A percentile compares a stretch with the other conserved stretches of the same genome.
Conservation (phyloP, 2,888 invertebrate genomes). For the Ligdia adustata region DNA sequence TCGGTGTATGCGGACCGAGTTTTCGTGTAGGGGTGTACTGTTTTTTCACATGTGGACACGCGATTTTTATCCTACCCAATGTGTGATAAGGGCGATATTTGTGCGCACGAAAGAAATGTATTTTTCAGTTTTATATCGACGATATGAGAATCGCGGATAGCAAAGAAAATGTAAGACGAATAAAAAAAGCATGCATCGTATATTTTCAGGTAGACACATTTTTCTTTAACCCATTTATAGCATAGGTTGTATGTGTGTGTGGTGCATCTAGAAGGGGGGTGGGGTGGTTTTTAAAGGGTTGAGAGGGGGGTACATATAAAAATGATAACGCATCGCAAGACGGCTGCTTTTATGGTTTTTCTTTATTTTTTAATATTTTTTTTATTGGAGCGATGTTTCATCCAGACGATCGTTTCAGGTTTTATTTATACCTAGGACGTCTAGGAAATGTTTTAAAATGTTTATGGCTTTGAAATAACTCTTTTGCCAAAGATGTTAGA, state of each 20-base stretch:
- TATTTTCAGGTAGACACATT: conserved; percentile 84
- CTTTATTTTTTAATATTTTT: conserved; percentile 81
- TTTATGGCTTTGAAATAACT: conserved; percentile 44
- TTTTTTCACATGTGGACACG: conserved; percentile 55
- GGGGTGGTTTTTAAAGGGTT: conserved; percentile 52
- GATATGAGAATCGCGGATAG: conserved; percentile 84
- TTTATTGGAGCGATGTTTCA: conserved; percentile 64
- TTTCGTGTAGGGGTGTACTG: conserved; percentile 70
- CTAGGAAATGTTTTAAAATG: conserved; percentile 26
- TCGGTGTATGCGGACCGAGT: conserved; percentile 60
- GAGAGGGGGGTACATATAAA: conserved; percentile 76
- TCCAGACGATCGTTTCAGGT: conserved; percentile 28
- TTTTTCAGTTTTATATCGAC: conserved; percentile 84
- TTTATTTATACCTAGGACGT: conserved; percentile 27
- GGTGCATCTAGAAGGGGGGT: conserved; percentile 57
- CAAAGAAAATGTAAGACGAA: conserved; percentile 81
- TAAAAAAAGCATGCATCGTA: conserved; percentile 82
- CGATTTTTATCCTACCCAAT: conserved; percentile 45
- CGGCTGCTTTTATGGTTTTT: conserved; percentile 83
- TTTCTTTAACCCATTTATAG: conserved; percentile 84
- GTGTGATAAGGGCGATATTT: conserved; percentile 43
- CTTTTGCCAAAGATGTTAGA: background rate
- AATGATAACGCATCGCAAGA: conserved; percentile 84
- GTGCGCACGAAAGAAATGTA: conserved; percentile 63
- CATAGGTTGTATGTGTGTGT: conserved; percentile 65